Base-by-base conservation (phyloP, 2,888 invertebrate species). In the Apamea anceps region DNA sequence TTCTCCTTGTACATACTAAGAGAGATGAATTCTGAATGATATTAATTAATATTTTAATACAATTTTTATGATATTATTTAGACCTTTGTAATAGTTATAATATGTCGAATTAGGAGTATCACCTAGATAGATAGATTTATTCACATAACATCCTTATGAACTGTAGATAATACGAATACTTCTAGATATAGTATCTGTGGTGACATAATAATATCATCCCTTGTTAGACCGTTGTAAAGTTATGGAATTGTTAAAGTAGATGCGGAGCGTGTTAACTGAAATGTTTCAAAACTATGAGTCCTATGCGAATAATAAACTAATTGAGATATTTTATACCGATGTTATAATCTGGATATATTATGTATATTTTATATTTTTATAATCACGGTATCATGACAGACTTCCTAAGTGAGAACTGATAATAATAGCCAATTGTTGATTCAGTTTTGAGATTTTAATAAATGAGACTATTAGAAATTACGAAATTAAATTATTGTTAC, bases 1-100 rank as follows among this genome's bases (percentile, higher is more conserved):
- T 85, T 88, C 85, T 86, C 79, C 85, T 81, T 87, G 85, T 87
- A 86, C 86, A 89, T 91, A 85, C 88, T 90, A 89, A 93, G 95
- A 95, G 94, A 95, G 94, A 92, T 93, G 94, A 94, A 93, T 93
- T 95, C 93, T 95, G 95, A 95, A 96, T 95, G 95, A 95, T 95
- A 95, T 94, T 95, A 93, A 95, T 85, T 86, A 80, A 84, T 96
- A 95, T 96, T 96, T 95, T 96, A 95, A 93, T 96, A 96, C 91
- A 93, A 89, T 91, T 94, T 94, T 94, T 95, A 96, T 94, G 92
- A 93, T 92, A 88, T 85, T 88, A 92, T 93, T 37, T 94, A 94
- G 94, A 91, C 91, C 89, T 94, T 94, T 92, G 89, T 92, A 93
- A 93, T 92, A 93, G 88, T 89, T 92, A 86, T 91, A 93, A 92